These are phyloP conservation scores for Haliaeetus leucogaster DNA, from an alignment of 2,113 vertebrate genomes.

Conservation along the genomic window DNA sequence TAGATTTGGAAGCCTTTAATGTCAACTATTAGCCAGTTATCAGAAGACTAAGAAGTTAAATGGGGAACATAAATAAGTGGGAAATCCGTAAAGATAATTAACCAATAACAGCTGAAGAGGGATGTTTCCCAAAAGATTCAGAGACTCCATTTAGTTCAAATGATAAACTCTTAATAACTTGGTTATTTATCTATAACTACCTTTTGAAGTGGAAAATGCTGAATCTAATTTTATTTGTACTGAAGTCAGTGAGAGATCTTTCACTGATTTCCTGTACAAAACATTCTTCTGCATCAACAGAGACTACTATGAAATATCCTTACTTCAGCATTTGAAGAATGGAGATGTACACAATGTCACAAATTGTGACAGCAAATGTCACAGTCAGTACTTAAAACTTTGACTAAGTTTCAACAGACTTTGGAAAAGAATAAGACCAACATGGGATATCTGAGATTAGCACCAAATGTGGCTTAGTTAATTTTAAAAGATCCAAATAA, in stretches of 20 bases:
- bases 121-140: neutral
- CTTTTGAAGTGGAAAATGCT: neutral
- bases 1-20: neutral
- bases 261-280: neutral
- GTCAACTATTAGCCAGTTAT: neutral
- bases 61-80: neutral
- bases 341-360: neutral
- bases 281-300: neutral
- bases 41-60: neutral
- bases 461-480: neutral
- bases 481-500: neutral
- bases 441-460: neutral
- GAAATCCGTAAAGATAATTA: neutral
- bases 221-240: neutral
- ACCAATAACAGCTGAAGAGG: neutral
- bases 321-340: neutral
- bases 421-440: neutral
- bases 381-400: neutral
- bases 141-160: neutral
- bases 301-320: neutral
- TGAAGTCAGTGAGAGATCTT: neutral
- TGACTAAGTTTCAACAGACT: neutral
- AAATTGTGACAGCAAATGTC: neutral
- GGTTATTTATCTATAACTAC: neutral
- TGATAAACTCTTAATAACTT: neutral